Evolutionary conservation across 2,888 invertebrate genomes (phyloP).

Genomic region (Strigamia crassipes): DNA sequence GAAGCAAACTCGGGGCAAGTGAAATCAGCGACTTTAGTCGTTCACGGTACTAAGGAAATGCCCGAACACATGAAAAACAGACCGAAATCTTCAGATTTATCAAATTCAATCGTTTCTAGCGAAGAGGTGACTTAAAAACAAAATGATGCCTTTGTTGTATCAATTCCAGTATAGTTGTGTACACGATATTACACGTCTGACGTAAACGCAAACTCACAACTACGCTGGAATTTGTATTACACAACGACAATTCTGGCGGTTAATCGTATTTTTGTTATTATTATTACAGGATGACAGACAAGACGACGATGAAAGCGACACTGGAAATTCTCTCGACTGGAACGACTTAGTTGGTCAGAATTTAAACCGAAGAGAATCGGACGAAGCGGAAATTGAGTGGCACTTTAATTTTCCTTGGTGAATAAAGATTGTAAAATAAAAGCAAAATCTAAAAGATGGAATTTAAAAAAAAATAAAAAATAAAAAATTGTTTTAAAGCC

Average conservation of each 20-base stretch:
- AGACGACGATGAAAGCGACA: not conserved
- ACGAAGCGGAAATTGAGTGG: not conserved
- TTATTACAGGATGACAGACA: not conserved
- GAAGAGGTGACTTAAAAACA: not conserved
- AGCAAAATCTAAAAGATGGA: not conserved
- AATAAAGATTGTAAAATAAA: not conserved
- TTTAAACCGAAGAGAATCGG: not conserved
- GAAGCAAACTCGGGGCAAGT: constrained; percentile 65
- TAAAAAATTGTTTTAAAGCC: too few relatives aligned
- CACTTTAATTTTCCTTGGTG: not conserved
- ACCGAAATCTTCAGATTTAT: not conserved
- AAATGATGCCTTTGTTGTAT: too few relatives aligned
- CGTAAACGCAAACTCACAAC: too few relatives aligned
- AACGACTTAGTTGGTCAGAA: not conserved
- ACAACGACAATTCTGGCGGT: not conserved
- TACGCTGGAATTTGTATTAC: too few relatives aligned
- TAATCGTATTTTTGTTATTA: too few relatives aligned
- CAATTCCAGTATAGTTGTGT: too few relatives aligned
- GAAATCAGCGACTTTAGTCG: constrained; percentile 65
- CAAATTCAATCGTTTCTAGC: not conserved
- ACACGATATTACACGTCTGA: too few relatives aligned
- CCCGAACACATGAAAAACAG: constrained; percentile 68
- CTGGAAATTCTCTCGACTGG: not conserved
- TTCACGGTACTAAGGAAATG: constrained; percentile 73
- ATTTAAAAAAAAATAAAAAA: not conserved